phyloP scores from a whole-genome alignment of 2,113 vertebrate species.

The Bubo bubo region DNA sequence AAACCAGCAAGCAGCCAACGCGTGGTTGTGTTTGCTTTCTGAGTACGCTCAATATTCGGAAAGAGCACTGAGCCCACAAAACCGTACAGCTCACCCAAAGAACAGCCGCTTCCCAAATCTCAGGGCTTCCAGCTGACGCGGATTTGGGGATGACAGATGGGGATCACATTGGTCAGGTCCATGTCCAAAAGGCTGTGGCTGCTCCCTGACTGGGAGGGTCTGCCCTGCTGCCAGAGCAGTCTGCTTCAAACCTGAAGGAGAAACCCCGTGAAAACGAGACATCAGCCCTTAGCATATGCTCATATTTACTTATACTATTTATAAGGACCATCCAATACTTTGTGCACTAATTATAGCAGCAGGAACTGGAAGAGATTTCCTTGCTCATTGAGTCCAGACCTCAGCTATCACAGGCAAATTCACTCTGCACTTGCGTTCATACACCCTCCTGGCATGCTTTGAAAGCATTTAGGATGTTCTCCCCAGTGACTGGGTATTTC shows the following conservation, averaged over 20 bases:
- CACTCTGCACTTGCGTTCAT: neutral
- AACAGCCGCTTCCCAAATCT: neutral
- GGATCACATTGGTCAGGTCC: neutral
- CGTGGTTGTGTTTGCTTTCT: neutral
- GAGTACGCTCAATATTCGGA: fast-evolving
- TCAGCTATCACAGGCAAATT: neutral
- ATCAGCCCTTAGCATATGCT: neutral
- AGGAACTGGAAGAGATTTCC: neutral
- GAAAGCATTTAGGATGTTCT: neutral
- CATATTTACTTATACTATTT: neutral
- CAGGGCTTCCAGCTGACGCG: neutral
- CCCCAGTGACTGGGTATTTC: neutral
- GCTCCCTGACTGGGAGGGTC: neutral
- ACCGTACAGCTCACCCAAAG: neutral
- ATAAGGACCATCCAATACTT: neutral
- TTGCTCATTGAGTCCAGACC: neutral
- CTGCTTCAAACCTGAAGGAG: neutral
- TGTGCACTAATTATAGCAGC: neutral
- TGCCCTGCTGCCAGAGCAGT: neutral
- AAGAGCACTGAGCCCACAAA: neutral
- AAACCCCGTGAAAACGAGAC: neutral
- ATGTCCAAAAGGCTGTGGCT: neutral
- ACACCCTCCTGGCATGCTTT: neutral
- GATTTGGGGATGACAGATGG: neutral
- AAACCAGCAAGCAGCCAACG: fast-evolving